These are phyloP conservation scores for Drymodes brunneopygia DNA, from an alignment of 2,113 vertebrate genomes.

Conservation along the genomic window DNA sequence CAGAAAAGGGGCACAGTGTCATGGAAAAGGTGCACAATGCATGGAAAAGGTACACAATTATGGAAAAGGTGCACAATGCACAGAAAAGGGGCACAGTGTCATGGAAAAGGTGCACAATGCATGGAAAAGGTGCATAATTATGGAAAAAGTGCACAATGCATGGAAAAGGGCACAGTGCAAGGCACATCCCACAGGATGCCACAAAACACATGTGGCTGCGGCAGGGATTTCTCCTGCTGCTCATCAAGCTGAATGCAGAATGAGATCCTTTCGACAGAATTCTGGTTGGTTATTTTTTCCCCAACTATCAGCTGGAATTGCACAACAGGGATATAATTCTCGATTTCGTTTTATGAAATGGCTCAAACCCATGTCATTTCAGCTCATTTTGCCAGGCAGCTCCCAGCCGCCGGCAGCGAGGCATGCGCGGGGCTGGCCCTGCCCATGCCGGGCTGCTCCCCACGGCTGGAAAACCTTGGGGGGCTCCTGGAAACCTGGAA, in stretches of 20 bases:
- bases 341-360: neutral
- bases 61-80: too few species aligned
- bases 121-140: too few species aligned
- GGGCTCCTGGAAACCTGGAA: neutral
- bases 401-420: neutral
- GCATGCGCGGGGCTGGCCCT: neutral
- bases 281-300: neutral
- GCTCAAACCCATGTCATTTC: neutral
- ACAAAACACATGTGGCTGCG: fast-evolving
- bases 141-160: too few species aligned
- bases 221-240: neutral
- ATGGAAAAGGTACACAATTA: too few species aligned
- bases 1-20: too few species aligned
- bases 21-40: neutral
- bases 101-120: neutral
- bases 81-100: too few species aligned
- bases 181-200: neutral
- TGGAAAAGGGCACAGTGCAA: neutral
- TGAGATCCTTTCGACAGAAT: neutral
- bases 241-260: neutral
- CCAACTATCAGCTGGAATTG: neutral
- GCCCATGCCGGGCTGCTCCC: neutral
- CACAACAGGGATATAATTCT: neutral
- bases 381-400: neutral
- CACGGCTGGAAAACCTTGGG: fast-evolving